Conservation (phyloP, 2,113 vertebrate genomes). For the Perognathus longimembris region DNA sequence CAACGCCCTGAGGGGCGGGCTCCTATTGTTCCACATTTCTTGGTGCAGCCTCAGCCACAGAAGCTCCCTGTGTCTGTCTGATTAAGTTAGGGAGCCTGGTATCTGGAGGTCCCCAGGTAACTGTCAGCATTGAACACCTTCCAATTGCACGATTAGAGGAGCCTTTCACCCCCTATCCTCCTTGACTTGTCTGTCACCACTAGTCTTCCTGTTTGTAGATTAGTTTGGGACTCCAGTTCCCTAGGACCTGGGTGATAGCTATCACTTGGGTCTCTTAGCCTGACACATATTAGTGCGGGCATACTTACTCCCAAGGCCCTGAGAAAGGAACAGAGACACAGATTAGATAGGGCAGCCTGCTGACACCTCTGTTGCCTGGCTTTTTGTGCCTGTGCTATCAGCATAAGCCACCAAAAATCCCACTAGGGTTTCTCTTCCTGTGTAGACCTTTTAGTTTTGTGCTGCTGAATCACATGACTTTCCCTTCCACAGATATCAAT, state of each 20-base stretch:
- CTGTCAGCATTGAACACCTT: constrained; percentile 63
- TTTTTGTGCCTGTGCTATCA: neutral
- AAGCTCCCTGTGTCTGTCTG: constrained; percentile 85
- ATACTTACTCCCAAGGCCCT: neutral
- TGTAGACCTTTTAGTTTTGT: neutral
- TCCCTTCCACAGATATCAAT: neutral
- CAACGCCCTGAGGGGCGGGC: constrained; percentile 70
- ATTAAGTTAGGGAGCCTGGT: constrained; percentile 87
- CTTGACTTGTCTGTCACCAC: constrained; percentile 74
- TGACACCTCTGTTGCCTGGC: neutral
- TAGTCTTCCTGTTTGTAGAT: neutral
- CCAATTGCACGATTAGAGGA: constrained; percentile 65
- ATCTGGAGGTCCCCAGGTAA: constrained; percentile 83
- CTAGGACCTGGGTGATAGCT: neutral
- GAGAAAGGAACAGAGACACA: neutral
- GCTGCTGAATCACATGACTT: neutral
- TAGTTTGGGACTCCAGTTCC: constrained; percentile 53
- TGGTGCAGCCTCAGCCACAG: constrained; percentile 75
- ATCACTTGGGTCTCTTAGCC: neutral
- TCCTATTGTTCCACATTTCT: constrained; percentile 82
- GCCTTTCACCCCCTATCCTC: constrained; percentile 75
- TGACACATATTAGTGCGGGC: rapidly evolving
- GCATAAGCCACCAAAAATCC: neutral
- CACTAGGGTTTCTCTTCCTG: neutral
- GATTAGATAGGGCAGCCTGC: neutral